phyloP scores from a whole-genome alignment of 2,113 vertebrate genomes.

The Stegastes partitus region DNA sequence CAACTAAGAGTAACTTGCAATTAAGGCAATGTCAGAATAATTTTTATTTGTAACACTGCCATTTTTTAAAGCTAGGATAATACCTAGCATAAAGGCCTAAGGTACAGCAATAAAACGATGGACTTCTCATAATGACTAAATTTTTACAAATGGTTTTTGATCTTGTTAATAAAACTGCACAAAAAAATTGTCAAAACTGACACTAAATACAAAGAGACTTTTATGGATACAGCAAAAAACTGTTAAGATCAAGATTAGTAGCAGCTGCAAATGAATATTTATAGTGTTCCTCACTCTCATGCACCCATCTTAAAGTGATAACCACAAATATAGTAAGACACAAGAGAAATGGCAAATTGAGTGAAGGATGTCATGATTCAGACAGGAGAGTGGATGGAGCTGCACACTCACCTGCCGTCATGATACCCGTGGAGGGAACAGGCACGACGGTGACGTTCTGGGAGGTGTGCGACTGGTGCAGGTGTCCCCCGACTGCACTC shows the following conservation, averaged over 20 bases:
- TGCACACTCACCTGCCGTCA: conserved; percentile 90
- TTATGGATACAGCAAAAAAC: background rate
- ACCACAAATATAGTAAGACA: background rate
- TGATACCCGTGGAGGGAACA: conserved; percentile 94
- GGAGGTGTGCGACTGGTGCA: conserved; percentile 92
- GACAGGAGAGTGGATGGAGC: background rate
- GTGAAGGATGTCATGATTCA: background rate
- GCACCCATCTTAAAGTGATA: background rate
- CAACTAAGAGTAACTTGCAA: background rate
- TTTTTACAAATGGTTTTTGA: background rate
- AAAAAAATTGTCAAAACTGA: background rate
- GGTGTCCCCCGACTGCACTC: conserved; percentile 87
- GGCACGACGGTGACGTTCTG: conserved; percentile 98
- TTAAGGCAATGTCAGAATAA: background rate
- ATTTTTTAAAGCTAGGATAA: background rate
- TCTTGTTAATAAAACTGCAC: background rate
- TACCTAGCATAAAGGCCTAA: too few relatives aligned
- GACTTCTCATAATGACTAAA: too few relatives aligned
- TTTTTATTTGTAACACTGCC: background rate
- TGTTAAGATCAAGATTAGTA: conserved; percentile 2
- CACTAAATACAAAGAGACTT: background rate
- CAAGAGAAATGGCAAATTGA: background rate
- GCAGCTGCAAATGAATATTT: conserved; percentile 16
- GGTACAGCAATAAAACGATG: too few relatives aligned
- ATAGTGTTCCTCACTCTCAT: conserved; percentile 10